Percentiles rank a stretch among this genome's conserved stretches.
Conservation (phyloP, 2,113 vertebrate genomes). For the Ophiodon elongatus region DNA sequence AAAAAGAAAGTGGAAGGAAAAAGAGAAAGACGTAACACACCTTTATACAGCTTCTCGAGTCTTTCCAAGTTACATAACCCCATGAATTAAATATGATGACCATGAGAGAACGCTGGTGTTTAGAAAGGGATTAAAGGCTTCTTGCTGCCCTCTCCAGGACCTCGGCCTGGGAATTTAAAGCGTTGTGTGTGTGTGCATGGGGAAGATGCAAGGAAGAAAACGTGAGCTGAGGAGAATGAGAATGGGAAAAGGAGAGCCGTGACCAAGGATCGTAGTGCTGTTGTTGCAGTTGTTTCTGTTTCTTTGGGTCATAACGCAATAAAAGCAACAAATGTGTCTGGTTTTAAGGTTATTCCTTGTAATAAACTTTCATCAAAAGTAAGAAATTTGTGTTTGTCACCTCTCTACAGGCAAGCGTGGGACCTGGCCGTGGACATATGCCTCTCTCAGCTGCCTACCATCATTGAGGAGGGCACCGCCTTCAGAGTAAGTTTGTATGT, state of each 20-base stretch:
- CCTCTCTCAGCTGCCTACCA: conserved; percentile 97
- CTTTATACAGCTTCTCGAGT: no score
- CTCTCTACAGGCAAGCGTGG: conserved; percentile 93
- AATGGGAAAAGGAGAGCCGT: background rate
- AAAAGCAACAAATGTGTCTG: background rate
- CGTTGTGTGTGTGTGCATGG: background rate
- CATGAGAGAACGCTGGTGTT: conserved; percentile 65
- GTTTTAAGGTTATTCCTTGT: background rate
- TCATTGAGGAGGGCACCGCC: conserved; percentile 97
- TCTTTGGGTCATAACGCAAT: background rate
- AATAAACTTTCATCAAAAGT: no score
- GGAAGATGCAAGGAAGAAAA: background rate
- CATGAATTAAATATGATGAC: conserved; percentile 81
- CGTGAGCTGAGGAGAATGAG: conserved; percentile 5
- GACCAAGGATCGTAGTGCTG: background rate
- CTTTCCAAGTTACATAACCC: conserved; percentile 69
- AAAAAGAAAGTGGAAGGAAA: conserved; percentile 28
- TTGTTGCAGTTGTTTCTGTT: conserved; percentile 19
- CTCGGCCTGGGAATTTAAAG: conserved; percentile 31
- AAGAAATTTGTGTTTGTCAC: conserved; percentile 8
- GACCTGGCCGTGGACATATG: conserved; percentile 99
- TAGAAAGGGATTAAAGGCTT: conserved; percentile 71
- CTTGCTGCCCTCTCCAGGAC: conserved; percentile 73
- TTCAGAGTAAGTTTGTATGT: conserved; percentile 90
- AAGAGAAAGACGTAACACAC: background rate